Evolutionary conservation across 2,113 vertebrate genomes (phyloP), one percentile per base, ranked within the genome.

Genomic region (Guaruba guarouba): DNA sequence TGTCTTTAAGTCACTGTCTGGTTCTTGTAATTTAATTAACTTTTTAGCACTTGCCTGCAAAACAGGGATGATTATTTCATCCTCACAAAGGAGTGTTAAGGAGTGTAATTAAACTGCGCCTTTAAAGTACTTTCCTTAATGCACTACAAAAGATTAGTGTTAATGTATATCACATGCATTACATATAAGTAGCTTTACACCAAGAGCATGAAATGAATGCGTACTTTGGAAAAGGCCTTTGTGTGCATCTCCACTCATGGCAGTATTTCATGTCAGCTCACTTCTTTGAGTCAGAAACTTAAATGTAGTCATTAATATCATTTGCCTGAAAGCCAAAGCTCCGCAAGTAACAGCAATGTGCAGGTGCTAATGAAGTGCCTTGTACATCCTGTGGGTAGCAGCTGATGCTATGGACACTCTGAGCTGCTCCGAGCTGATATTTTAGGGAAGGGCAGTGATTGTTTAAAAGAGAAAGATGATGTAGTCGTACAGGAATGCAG

Each of bases 401-500:
- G 67, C 55, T 74, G 77, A 51, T 86, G 23, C 24, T 20, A 16
- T 7, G 33, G 79, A 41, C 77, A 41, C 6, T 35, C 57, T 12
- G 24, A 94, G 66, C 86, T 94, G 92, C 78, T 41, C 57, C 3
- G 1, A 22, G 88, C 48, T 80, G 86, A 33, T 91, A 62, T 85
- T 95, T 93, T 44, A 79, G 83, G 86, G 66, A 79, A 11, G n/a
- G 88, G 66, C 67, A n/a, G 63, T 1, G 17, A 59, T 35, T 13
- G 24, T 55, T 86, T 57, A 19, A 27, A 66, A 81, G 67, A 81
- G 29, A 55, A 67, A 35, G 69, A 33, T 93, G 77, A 95, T 86
- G 90, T 66, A 70, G 82, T 61, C 33, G 16, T 44, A 41, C 62
- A 87, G 88, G 95, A 97, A 97, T 94, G 93, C 88, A 94, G 88